Evolutionary conservation across 2,797 vertebrate species (phyloP), one percentile per base, ranked within the genome.

Genomic region (Sebastiscus albofasciatus): DNA sequence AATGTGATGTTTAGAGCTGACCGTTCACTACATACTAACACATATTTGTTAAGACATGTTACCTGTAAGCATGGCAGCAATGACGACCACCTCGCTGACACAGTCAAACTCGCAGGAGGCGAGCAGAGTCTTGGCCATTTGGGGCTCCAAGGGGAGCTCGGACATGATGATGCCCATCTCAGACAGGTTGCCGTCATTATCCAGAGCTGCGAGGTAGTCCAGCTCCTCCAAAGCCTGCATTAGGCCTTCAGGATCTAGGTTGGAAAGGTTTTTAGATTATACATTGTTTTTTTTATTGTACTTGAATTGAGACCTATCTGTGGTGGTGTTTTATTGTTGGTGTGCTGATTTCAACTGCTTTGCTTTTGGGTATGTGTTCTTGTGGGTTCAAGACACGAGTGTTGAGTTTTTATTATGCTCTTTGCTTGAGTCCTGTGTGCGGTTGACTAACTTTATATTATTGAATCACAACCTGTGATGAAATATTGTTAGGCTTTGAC

Each of bases 131-230:
- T 97, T 98, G 16, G 96, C 96, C 92, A 98, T 95, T 36, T 97
- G 97, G 1, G 97, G 97, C 65, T 98, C 97, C 76, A 98, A 72
- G 9, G 97, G 96, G 76, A 99, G 96, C 93, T 98, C 97, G 0
- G 97, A 99, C 97, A 98, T 98, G 82, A 98, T 97, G 93, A 99
- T 97, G 77, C 97, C 97, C 76, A 98, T 97, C 90, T 98, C 97
- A 0, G 97, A 98, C 69, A 99, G 96, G 83, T 98, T 98, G 6
- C 97, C 97, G 0, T 98, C 92, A 0, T 99, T 96, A 82, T 98
- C 97, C 90, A 98, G 89, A 0, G 97, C 97, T 39, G 97, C 97
- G 52, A 98, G 95, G 52, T 98, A 98, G 90, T 98, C 97, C 0
- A 99, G 93, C 22, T 99, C 97, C 92, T 99, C 97, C 88, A 98